phyloP scores from a whole-genome alignment of 2,888 invertebrate species.

The Gymnocheta viridis region DNA sequence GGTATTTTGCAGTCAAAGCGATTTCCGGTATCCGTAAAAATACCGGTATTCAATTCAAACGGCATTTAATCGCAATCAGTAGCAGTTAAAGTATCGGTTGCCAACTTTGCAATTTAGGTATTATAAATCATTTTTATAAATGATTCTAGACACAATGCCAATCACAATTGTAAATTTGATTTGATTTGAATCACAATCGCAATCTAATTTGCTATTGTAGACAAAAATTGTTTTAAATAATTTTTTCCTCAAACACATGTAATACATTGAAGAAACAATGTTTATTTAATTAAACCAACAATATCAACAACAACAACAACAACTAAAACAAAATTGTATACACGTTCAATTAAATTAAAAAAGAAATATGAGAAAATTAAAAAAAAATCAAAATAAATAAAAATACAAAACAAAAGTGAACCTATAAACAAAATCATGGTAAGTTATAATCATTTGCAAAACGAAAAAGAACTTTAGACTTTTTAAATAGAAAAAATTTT shows the following conservation, averaged over 20 bases:
- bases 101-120: no score
- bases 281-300: constrained; percentile 52
- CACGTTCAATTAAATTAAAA: constrained; percentile 13
- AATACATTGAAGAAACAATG: constrained; percentile 48
- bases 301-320: constrained; percentile 9
- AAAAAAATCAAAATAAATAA: neutral
- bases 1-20: no score
- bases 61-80: no score
- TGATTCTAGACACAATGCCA: constrained; percentile 22
- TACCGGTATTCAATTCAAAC: no score
- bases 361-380: constrained; percentile 17
- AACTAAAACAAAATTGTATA: neutral
- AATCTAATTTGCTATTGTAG: constrained; percentile 20
- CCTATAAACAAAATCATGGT: constrained; percentile 56
- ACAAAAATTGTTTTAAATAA: neutral
- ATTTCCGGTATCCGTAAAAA: no score
- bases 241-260: constrained; percentile 41
- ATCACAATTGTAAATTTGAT: constrained; percentile 25
- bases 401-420: constrained; percentile 13
- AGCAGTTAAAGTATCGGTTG: no score
- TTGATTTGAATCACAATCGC: constrained; percentile 23
- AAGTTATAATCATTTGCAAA: constrained; percentile 42
- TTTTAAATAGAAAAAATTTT: neutral
- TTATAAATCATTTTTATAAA: neutral
- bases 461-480: constrained; percentile 39